Evolutionary conservation across 2,797 vertebrate species (phyloP), one percentile per base, ranked within the genome.

Genomic region (Mormyrus hasselquistii): DNA sequence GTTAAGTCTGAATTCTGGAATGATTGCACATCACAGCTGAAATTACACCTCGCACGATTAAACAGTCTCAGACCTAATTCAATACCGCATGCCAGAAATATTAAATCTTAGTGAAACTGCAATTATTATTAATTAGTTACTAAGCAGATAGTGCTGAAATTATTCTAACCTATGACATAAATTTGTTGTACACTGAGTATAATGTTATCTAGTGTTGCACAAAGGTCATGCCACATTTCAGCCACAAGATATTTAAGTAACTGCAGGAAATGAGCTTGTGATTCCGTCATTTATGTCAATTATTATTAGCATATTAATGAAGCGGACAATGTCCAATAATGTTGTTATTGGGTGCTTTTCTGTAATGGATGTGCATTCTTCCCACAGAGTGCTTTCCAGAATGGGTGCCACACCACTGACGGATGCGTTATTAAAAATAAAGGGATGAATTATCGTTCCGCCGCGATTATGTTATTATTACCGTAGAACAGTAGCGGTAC

Each of bases 71-170:
- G 76, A 47, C 76, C 76, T 82, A 82, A 47, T 82, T 82, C 41
- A 82, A 82, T 47, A 4, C 41, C 19, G 41, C 76, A 82, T 47
- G 41, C 76, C 38, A 47, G 76, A 82, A 47, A 82, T 47, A 82
- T 82, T 9, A 47, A 82, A 82, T 82, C 76, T 82, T 47, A 22
- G 76, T 44, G 4, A 82, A 82, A 82, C 76, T 82, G 76, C 8
- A 82, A 47, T 82, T 82, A 82, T n/a, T 44, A 82, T 82, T 82
- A 82, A 82, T 82, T 82, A 82, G 76, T 82, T 47, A 44, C 16
- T 47, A 82, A 82, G 76, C 41, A 47, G 41, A 82, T 82, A 41
- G 16, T 44, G 73, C 34, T 79, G 16, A 79, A 79, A 79, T 79
- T n/a, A 79, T n/a, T 79, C 73, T 47, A 79, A 44, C 16, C 73